Conservation (phyloP, 92 coral and sea anemone species). For the Palythoa caribaeorum region DNA sequence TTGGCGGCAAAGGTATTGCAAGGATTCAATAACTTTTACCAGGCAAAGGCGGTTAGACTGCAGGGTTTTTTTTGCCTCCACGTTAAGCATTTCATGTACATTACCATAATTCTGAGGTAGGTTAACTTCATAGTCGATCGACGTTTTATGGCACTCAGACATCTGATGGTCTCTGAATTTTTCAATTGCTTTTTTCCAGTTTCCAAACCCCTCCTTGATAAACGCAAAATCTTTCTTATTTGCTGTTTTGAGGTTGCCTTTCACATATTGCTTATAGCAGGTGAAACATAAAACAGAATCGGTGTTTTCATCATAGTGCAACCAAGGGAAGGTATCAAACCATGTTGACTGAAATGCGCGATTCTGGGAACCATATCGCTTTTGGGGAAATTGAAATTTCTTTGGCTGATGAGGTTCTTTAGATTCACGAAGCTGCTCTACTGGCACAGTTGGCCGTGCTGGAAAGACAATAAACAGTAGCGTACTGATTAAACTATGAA, state of each 20-base stretch:
- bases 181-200: conserved; percentile 63
- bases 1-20: too few species aligned
- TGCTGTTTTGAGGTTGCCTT: conserved; percentile 59
- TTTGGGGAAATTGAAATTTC: conserved; percentile 38
- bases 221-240: conserved; percentile 59
- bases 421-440: conserved; percentile 19
- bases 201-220: conserved; percentile 56
- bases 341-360: conserved; percentile 44
- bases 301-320: conserved; percentile 52
- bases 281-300: conserved; percentile 53
- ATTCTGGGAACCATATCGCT: conserved; percentile 31
- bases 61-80: conserved; percentile 22
- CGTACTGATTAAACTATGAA: conserved; percentile 47
- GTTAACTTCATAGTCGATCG: too few species aligned
- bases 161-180: conserved; percentile 61
- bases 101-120: too few species aligned
- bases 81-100: too few species aligned
- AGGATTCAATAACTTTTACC: conserved; percentile 28
- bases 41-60: conserved; percentile 40
- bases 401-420: conserved; percentile 41
- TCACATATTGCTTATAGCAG: conserved; percentile 44
- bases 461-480: conserved; percentile 43
- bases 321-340: conserved; percentile 40
- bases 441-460: conserved; percentile 51
- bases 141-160: too few species aligned